phyloP scores from a whole-genome alignment of 2,888 invertebrate genomes.

The Dynastes tityus region DNA sequence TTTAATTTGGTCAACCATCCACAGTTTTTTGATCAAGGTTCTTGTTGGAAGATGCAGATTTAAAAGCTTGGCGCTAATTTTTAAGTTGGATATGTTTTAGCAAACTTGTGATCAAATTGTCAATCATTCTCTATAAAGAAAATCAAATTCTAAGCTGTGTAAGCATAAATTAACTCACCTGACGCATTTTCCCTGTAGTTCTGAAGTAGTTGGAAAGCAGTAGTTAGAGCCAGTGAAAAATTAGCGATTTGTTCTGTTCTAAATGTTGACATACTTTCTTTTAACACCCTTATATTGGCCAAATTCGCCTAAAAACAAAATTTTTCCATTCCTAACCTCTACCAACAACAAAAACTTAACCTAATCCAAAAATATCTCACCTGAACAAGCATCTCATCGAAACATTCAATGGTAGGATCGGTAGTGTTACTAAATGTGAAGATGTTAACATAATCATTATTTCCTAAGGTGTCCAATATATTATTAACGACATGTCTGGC shows the following conservation, averaged over 20 bases:
- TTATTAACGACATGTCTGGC: slow-evolving; percentile 90
- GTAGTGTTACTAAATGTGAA: slow-evolving; percentile 90
- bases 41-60: no score
- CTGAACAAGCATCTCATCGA: slow-evolving; percentile 91
- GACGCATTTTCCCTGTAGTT: slow-evolving; percentile 61
- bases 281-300: slow-evolving; percentile 87
- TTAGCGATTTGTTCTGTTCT: slow-evolving; percentile 93
- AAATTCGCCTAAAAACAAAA: slow-evolving; percentile 80
- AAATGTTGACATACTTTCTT: slow-evolving; percentile 83
- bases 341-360: not conserved
- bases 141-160: no score
- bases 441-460: slow-evolving; percentile 98
- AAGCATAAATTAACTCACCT: not conserved
- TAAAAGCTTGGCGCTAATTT: no score
- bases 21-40: no score
- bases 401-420: slow-evolving; percentile 89
- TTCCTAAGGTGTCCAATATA: slow-evolving; percentile 95
- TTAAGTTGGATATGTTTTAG: no score
- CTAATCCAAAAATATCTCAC: slow-evolving; percentile 69
- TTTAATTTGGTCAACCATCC: no score
- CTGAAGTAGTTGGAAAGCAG: slow-evolving; percentile 89
- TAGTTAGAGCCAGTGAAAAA: slow-evolving; percentile 90
- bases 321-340: not conserved
- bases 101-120: no score
- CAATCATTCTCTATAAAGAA: no score